phyloP scores from a whole-genome alignment of 2,888 invertebrate genomes.

The Bombylius major region DNA sequence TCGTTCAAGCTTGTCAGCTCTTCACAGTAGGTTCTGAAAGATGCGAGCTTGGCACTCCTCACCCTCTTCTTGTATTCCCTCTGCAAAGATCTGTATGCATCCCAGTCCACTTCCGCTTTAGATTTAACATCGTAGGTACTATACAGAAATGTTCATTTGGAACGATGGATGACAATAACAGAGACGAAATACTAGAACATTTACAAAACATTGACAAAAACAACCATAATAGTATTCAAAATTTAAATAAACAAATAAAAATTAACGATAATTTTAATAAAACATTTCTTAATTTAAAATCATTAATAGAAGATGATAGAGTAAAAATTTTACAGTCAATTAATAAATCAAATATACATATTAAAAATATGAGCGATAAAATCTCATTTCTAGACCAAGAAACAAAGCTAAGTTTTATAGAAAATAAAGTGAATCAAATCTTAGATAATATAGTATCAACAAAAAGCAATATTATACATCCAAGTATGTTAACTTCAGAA shows the following conservation, averaged over 20 bases:
- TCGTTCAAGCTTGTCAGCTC: no score
- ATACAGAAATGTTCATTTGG: slow-evolving; percentile 3
- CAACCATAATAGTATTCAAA: slow-evolving; percentile 10
- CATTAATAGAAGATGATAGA: no score
- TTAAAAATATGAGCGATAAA: neutral
- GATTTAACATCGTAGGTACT: no score
- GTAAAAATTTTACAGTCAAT: slow-evolving; percentile 5
- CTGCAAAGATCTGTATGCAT: no score
- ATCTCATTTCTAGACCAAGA: no score
- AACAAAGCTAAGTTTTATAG: slow-evolving; percentile 5
- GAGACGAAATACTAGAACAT: slow-evolving; percentile 4
- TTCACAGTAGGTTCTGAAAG: no score
- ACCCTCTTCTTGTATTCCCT: no score
- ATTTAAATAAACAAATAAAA: neutral
- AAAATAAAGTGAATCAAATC: slow-evolving; percentile 11
- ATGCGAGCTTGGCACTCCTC: no score
- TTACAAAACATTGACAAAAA: slow-evolving; percentile 4
- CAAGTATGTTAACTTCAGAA: no score
- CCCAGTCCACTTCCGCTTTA: no score
- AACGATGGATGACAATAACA: slow-evolving; percentile 8
- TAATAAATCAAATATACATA: slow-evolving; percentile 6
- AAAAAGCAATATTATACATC: slow-evolving; percentile 7
- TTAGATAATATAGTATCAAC: slow-evolving; percentile 7
- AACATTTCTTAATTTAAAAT: no score
- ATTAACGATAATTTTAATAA: no score